Evolutionary conservation across 2,797 vertebrate species (phyloP), one percentile per base, ranked within the genome.

Genomic region (Coregonus suidteri): DNA sequence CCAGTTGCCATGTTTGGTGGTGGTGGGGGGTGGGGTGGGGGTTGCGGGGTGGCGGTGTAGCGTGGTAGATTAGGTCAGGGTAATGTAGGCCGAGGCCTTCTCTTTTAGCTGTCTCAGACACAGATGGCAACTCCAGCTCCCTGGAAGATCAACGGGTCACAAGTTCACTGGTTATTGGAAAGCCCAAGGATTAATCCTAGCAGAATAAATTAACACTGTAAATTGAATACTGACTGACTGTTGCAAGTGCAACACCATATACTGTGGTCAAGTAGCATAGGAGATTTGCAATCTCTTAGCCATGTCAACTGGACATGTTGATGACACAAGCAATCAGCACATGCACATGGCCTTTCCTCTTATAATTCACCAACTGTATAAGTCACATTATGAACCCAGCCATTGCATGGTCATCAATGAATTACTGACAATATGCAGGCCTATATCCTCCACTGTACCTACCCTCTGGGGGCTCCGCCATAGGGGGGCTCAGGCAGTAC

Each of bases 61-160:
- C 83, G 73, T 83, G 62, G 66, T 81, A 88, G 91, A 94, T 94
- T 97, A 97, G 91, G 96, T 97, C 83, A 98, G 94, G 70, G 96
- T 98, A 93, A 98, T 98, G 91, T 97, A 98, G 86, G 97, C 97
- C 15, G 97, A 97, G 35, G 97, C 97, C 91, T 97, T 98, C 86
- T 98, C 97, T 88, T 97, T 98, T 90, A 97, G 93, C 90, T 97
- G 97, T 91, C 96, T 94, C 85, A 97, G 93, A 93, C 97, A 98
- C 87, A 97, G 93, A 90, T 97, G 96, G 91, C 97, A 98, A 83
- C 97, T 98, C 97, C 97, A 98, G 89, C 96, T 98, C 83, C 97
- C 97, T 97, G 92, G 4, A 76, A 80, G 16, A 62, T 41, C 41
- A 30, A 81, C 62, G 67, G 86, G 87, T 91, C 84, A 92, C 34